Conservation (phyloP, 1,140 invertebrate genomes). For the silkworm (Bombyx mori) region DNA sequence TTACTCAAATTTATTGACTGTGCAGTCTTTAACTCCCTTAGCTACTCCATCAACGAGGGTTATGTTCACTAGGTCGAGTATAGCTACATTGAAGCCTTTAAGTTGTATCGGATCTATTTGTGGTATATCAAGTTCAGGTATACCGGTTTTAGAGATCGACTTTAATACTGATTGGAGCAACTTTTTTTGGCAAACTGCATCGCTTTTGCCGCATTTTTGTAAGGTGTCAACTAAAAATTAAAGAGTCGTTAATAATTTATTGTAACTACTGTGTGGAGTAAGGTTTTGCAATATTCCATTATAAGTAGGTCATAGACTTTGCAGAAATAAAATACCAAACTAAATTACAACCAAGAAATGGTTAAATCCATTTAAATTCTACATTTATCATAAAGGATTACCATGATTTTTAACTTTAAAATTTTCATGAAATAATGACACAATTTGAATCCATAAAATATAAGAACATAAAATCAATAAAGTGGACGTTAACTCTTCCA, state of each 20-base stretch:
- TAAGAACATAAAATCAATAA: no score
- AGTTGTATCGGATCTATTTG: conserved; percentile 17
- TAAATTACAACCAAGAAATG: not conserved
- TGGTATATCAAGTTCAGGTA: conserved; percentile 20
- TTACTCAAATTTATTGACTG: conserved; percentile 18
- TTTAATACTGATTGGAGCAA: conserved; percentile 12
- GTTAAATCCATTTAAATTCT: no score
- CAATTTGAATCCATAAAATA: no score
- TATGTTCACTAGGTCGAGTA: conserved; percentile 10
- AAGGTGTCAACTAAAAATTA: conserved; percentile 2
- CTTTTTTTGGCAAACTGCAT: conserved; percentile 16
- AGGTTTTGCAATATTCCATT: not conserved
- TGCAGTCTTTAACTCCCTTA: conserved; percentile 22
- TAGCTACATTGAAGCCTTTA: conserved; percentile 7
- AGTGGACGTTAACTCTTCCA: no score
- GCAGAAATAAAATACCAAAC: not conserved
- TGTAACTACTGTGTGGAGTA: not conserved
- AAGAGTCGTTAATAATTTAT: not conserved
- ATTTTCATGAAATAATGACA: no score
- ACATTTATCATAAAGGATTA: no score
- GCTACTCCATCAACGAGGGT: conserved; percentile 13
- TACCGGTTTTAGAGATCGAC: conserved; percentile 12
- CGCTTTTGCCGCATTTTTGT: conserved; percentile 17
- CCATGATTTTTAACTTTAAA: no score
- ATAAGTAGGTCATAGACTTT: not conserved